Evolutionary conservation across 2,888 invertebrate genomes (phyloP).

Genomic region (Xanthorhoe designata): DNA sequence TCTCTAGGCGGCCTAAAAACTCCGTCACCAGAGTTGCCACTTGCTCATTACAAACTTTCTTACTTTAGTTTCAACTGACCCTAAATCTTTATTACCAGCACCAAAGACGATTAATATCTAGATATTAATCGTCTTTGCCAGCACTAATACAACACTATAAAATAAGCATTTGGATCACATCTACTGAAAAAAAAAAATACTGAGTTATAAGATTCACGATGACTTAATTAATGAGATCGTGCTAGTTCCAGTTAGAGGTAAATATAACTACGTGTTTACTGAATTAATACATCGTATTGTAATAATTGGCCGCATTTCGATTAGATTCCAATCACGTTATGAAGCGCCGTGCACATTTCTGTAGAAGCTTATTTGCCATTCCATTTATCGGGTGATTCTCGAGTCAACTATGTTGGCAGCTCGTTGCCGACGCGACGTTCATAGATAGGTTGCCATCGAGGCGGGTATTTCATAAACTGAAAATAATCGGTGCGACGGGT

Average conservation of each 20-base stretch:
- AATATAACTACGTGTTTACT: background rate
- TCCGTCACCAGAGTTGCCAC: too few species aligned
- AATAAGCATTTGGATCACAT: too few species aligned
- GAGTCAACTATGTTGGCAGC: constrained; percentile 10
- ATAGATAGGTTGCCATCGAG: constrained; percentile 21
- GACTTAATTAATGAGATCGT: background rate
- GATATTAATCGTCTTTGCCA: too few species aligned
- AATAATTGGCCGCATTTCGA: background rate
- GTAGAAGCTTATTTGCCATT: constrained; percentile 16
- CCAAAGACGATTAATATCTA: too few species aligned
- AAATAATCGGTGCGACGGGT: constrained; percentile 48
- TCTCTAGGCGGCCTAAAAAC: too few species aligned
- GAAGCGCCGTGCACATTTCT: background rate
- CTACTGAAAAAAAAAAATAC: too few species aligned
- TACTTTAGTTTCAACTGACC: too few species aligned
- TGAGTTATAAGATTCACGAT: too few species aligned
- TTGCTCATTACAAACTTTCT: too few species aligned
- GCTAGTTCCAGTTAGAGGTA: background rate
- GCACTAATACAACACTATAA: too few species aligned
- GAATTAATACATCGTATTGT: background rate
- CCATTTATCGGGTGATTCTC: constrained; percentile 16
- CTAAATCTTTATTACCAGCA: too few species aligned
- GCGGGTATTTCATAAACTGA: constrained; percentile 48
- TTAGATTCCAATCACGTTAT: constrained; percentile 7
- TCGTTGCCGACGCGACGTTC: constrained; percentile 16